phyloP scores from a whole-genome alignment of 2,888 invertebrate genomes.

The Podabrus alpinus region DNA sequence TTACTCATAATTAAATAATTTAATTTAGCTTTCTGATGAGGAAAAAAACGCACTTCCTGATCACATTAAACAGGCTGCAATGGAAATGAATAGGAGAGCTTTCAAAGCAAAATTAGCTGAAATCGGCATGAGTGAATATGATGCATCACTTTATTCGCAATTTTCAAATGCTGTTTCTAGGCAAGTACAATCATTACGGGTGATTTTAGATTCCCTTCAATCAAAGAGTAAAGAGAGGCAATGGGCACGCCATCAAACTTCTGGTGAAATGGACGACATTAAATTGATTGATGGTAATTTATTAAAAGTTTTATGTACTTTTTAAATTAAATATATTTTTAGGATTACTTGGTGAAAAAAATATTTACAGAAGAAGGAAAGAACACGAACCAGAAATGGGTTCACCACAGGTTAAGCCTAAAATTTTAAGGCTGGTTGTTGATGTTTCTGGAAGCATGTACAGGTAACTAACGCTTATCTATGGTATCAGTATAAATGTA shows the following conservation, averaged over 20 bases:
- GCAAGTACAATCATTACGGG: conserved; percentile 84
- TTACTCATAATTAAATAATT: neutral
- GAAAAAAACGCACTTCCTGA: conserved; percentile 92
- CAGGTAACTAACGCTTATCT: conserved; percentile 57
- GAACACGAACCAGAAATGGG: conserved; percentile 90
- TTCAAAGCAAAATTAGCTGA: conserved; percentile 85
- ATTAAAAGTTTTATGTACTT: neutral
- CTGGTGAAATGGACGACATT: conserved; percentile 92
- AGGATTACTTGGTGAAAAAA: conserved; percentile 88
- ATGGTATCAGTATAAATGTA: neutral
- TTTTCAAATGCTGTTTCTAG: conserved; percentile 77
- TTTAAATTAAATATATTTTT: conserved; percentile 12
- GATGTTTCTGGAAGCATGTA: conserved; percentile 99
- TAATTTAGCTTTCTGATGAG: conserved; percentile 72
- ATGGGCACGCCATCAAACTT: conserved; percentile 92
- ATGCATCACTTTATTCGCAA: conserved; percentile 83
- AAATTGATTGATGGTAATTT: conserved; percentile 86
- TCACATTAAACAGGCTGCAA: conserved; percentile 83
- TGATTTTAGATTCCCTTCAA: conserved; percentile 84
- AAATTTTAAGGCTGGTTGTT: conserved; percentile 80
- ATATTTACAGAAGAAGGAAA: conserved; percentile 82
- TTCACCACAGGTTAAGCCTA: conserved; percentile 84
- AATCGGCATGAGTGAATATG: conserved; percentile 94
- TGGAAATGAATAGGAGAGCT: conserved; percentile 90
- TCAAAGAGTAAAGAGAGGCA: conserved; percentile 93